phyloP scores from a whole-genome alignment of 2,797 vertebrate genomes.

The Poeciliopsis paucimaculata region DNA sequence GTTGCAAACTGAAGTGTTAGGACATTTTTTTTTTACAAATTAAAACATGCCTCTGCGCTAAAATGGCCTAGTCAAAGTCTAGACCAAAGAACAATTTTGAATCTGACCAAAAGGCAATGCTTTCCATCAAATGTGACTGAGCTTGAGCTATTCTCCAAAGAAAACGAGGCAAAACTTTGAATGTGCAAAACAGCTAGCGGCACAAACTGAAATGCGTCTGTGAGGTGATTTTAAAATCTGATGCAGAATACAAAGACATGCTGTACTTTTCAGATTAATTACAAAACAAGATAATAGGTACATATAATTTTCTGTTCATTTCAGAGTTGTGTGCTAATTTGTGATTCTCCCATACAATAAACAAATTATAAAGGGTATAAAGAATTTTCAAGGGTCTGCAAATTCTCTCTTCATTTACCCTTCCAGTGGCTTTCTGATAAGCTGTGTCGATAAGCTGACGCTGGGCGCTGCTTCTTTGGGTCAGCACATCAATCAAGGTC shows the following conservation, averaged over 20 bases:
- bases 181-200: not conserved
- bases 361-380: not conserved
- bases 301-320: not conserved
- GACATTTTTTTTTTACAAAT: not conserved
- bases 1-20: not conserved
- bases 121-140: not conserved
- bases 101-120: not conserved
- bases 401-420: conserved; percentile 63
- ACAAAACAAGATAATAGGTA: not conserved
- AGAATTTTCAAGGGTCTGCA: not conserved
- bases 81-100: not conserved
- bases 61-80: not conserved
- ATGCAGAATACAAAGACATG: not conserved
- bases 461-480: conserved; percentile 83
- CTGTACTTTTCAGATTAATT: not conserved
- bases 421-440: conserved; percentile 79
- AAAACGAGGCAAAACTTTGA: not conserved
- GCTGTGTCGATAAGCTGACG: conserved; percentile 82
- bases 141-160: not conserved
- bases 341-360: not conserved
- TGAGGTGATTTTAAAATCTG: not conserved
- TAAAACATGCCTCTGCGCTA: not conserved
- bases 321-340: not conserved
- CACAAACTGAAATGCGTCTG: not conserved
- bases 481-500: conserved; percentile 82